phyloP scores from a whole-genome alignment of 2,888 invertebrate genomes.

The Entomobrya multifasciata region DNA sequence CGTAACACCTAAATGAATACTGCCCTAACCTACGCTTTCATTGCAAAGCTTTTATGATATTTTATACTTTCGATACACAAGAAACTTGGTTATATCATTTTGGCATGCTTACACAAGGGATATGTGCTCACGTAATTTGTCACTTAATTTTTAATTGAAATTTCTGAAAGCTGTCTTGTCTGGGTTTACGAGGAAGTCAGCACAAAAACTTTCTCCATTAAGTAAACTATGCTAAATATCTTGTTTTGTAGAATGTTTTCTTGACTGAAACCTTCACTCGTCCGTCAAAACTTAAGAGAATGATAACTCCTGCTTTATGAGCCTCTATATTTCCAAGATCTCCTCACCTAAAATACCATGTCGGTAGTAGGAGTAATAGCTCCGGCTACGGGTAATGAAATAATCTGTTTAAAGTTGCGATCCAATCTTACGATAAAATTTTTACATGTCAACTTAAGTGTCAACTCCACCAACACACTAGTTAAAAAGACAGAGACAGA shows the following conservation, averaged over 20 bases:
- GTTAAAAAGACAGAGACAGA: no score
- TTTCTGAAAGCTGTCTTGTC: background rate
- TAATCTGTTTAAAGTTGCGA: constrained; percentile 37
- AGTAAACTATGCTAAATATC: background rate
- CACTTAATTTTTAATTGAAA: background rate
- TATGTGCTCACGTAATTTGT: background rate
- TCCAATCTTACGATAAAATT: constrained; percentile 61
- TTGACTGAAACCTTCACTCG: background rate
- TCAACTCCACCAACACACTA: constrained; percentile 50
- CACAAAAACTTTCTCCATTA: constrained; percentile 11
- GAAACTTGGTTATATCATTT: no score
- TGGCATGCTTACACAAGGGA: no score
- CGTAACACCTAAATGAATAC: no score
- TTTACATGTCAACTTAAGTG: constrained; percentile 60
- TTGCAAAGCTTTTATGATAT: no score
- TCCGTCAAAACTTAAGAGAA: background rate
- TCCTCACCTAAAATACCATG: constrained; percentile 20
- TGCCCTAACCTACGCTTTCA: no score
- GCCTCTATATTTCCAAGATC: background rate
- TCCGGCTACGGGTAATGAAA: constrained; percentile 43
- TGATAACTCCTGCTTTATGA: background rate
- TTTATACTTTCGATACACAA: no score
- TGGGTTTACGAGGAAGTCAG: background rate
- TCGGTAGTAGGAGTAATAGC: constrained; percentile 6
- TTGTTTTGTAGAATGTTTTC: background rate